Evolutionary conservation across 2,888 invertebrate genomes (phyloP), one percentile per base, ranked within the genome.

Genomic region (Diplazon laetatorius): DNA sequence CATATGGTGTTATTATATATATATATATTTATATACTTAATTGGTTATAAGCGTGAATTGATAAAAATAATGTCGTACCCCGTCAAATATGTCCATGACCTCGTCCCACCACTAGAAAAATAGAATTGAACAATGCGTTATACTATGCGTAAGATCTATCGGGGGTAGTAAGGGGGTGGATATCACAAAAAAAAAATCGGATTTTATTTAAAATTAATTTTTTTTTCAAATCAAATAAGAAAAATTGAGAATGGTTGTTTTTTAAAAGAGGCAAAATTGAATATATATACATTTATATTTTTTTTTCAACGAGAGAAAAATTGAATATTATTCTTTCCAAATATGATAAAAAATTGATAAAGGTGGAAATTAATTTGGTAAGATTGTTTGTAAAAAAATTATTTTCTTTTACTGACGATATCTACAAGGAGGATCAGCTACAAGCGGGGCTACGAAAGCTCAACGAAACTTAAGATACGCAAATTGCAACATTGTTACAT

Each of bases 91-190:
- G 94, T 97, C 97, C 96, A 97, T 96, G 93, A 97, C 96, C 94
- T 97, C 97, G 95, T 97, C 96, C 97, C 97, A 97, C 96, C 96
- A 97, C 96, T 97, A 96, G 94, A 96, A 95, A 92, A 93, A 94
- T 91, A 93, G 92, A 94, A 93, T 92, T 92, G 93, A 92, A 90
- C 80, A 85, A 81, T 85, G 87, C 86, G 85, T 90, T 90, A 90
- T 77, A 85, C 88, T 89, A 87, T 84, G 89, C 89, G 62, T 81
- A 82, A 79, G 71, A 52, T 73, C 79, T 80, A 81, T 73, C 66
- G 42, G 71, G 63, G 81, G n/a, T n/a, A n/a, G n/a, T n/a, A n/a
- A n/a, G n/a, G n/a, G n/a, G n/a, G n/a, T n/a, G 63, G 80, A 74
- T 55, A 57, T 72, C 55, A 66, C 78, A 60, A 20, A 57, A 14